Percentiles rank a stretch among this genome's conserved stretches.
These are phyloP conservation scores for Cydia fagiglandana DNA, from an alignment of 1,140 invertebrate genomes.

Conservation along the genomic window DNA sequence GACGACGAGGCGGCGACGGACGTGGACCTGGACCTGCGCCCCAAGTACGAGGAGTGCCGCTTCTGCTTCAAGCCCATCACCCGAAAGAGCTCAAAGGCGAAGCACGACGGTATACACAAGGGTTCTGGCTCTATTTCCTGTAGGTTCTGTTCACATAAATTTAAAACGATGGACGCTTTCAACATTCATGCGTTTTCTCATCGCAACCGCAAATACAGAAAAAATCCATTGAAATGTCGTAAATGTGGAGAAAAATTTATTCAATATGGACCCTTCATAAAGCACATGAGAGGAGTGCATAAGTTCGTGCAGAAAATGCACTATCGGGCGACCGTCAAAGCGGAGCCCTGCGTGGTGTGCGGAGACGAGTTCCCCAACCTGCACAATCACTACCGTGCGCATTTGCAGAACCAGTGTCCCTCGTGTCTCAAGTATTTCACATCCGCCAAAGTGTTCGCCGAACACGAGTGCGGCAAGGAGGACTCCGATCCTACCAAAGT, in stretches of 20 bases:
- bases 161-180: constrained; percentile 74
- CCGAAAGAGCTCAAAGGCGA: constrained; percentile 55
- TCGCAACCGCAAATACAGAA: constrained; percentile 70
- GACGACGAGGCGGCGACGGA: constrained; percentile 57
- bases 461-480: constrained; percentile 68
- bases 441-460: constrained; percentile 61
- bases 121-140: constrained; percentile 72
- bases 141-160: constrained; percentile 71
- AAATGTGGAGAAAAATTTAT: constrained; percentile 71
- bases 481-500: constrained; percentile 68
- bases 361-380: constrained; percentile 71
- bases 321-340: constrained; percentile 61
- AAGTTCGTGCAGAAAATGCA: constrained; percentile 69
- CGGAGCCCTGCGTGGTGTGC: constrained; percentile 69
- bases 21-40: constrained; percentile 39
- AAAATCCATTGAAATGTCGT: constrained; percentile 71
- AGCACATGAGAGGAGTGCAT: constrained; percentile 68
- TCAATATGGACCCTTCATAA: constrained; percentile 71
- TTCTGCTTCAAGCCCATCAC: constrained; percentile 77
- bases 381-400: constrained; percentile 75
- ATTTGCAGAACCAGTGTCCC: constrained; percentile 67
- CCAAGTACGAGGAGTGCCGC: constrained; percentile 69
- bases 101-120: constrained; percentile 65
- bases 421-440: constrained; percentile 71
- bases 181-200: constrained; percentile 76